phyloP scores from a whole-genome alignment of 2,888 invertebrate species.

The Nephrocerus scutellatus region DNA sequence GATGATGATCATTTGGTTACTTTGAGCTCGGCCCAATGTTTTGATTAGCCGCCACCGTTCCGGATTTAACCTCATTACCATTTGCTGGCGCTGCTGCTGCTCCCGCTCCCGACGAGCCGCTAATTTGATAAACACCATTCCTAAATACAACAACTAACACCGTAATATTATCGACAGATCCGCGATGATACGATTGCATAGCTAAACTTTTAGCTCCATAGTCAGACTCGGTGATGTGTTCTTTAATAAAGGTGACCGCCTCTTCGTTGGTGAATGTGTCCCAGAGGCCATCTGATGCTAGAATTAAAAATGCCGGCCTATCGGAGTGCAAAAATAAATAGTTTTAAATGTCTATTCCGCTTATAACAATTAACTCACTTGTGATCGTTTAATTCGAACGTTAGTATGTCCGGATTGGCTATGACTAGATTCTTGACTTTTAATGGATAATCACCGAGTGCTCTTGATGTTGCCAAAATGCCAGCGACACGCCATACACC shows the following conservation, averaged over 20 bases:
- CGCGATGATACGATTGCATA: constrained; percentile 82
- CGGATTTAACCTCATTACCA: neutral
- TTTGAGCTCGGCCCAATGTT: constrained; percentile 19
- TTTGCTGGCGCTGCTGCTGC: constrained; percentile 1
- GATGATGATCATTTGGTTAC: constrained; percentile 15
- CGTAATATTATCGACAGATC: constrained; percentile 92
- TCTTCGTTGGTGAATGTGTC: constrained; percentile 94
- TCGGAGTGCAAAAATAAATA: constrained; percentile 4
- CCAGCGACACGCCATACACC: constrained; percentile 96
- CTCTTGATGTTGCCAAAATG: constrained; percentile 87
- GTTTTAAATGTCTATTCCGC: neutral
- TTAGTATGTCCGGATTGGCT: constrained; percentile 90
- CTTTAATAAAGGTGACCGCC: constrained; percentile 81
- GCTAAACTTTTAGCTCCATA: constrained; percentile 88
- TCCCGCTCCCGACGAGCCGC: constrained; percentile 12
- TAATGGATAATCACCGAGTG: constrained; percentile 90
- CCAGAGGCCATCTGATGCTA: constrained; percentile 95
- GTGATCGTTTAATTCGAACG: constrained; percentile 80
- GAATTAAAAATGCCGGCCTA: constrained; percentile 75
- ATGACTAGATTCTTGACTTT: constrained; percentile 91
- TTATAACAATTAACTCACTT: constrained; percentile 45
- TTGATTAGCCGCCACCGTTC: constrained; percentile 10
- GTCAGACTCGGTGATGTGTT: constrained; percentile 75
- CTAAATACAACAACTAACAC: constrained; percentile 82
- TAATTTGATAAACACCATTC: constrained; percentile 48